Percentiles rank a stretch among this genome's conserved stretches.
Conservation (phyloP, 2,888 invertebrate species). For the Amphipoea oculea region DNA sequence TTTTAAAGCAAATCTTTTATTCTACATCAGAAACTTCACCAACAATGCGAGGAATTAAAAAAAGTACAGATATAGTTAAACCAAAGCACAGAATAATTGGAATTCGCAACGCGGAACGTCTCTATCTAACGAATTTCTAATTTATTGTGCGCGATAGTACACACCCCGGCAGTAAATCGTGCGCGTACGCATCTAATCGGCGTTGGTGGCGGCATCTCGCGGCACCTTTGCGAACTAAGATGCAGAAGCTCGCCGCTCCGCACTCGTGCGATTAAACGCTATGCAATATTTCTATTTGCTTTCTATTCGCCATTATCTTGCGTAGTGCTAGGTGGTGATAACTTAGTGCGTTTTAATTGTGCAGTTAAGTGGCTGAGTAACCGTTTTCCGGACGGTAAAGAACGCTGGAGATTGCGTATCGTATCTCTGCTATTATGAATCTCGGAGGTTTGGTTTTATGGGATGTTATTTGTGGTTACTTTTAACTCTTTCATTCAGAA, state of each 20-base stretch:
- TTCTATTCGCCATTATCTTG: conserved; percentile 72
- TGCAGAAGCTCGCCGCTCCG: conserved; percentile 82
- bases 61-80: conserved; percentile 63
- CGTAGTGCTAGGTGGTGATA: conserved; percentile 78
- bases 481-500: not conserved
- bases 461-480: conserved; percentile 8
- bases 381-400: conserved; percentile 58
- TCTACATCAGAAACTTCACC: conserved; percentile 35
- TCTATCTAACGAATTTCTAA: conserved; percentile 90
- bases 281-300: conserved; percentile 83
- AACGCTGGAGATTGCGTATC: conserved; percentile 57
- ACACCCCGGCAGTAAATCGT: conserved; percentile 85
- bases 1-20: not conserved
- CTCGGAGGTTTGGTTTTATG: conserved; percentile 29
- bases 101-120: conserved; percentile 81
- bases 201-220: conserved; percentile 84
- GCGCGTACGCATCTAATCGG: conserved; percentile 87
- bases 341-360: conserved; percentile 70
- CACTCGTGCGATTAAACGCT: conserved; percentile 66
- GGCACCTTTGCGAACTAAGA: conserved; percentile 87
- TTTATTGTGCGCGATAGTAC: conserved; percentile 87
- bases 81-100: conserved; percentile 83
- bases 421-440: conserved; percentile 50
- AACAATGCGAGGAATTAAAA: conserved; percentile 62
- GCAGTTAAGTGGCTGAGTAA: conserved; percentile 65